Percentiles rank a stretch among this genome's conserved stretches.
Evolutionary conservation across 2,113 vertebrate genomes (phyloP).

Genomic region (Sapayoa aenigma): DNA sequence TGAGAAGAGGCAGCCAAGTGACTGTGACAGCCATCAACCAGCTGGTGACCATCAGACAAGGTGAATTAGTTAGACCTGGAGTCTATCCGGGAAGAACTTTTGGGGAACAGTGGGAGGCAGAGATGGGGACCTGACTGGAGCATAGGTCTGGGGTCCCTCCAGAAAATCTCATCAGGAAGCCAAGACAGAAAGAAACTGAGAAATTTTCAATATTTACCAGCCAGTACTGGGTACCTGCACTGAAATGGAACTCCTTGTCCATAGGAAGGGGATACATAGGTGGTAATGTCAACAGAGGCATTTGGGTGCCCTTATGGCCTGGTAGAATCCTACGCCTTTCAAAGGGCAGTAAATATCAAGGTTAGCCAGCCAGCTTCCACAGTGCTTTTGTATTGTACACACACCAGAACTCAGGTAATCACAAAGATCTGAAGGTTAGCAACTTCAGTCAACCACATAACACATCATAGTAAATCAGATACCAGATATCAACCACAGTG

Average conservation of each 20-base stretch:
- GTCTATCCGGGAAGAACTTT: background rate
- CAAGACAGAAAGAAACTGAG: background rate
- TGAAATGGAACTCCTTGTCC: background rate
- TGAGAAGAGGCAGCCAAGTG: fast-evolving
- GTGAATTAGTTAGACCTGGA: background rate
- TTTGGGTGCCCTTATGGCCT: background rate
- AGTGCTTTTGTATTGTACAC: background rate
- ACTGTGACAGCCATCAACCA: background rate
- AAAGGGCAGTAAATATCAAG: background rate
- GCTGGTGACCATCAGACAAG: fast-evolving
- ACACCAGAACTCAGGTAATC: background rate
- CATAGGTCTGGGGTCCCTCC: background rate
- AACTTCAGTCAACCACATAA: background rate
- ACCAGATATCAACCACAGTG: background rate
- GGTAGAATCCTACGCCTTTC: background rate
- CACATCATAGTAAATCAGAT: background rate
- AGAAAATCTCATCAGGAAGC: background rate
- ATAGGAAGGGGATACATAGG: background rate
- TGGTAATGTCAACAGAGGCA: background rate
- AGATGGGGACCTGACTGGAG: background rate
- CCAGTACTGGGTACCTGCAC: background rate
- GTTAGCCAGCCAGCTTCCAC: background rate
- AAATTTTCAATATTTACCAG: background rate
- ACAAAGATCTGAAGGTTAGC: background rate
- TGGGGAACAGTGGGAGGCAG: background rate